phyloP scores from a whole-genome alignment of 53 echinoderm and acorn worm genomes.

The Arbacia lixula region DNA sequence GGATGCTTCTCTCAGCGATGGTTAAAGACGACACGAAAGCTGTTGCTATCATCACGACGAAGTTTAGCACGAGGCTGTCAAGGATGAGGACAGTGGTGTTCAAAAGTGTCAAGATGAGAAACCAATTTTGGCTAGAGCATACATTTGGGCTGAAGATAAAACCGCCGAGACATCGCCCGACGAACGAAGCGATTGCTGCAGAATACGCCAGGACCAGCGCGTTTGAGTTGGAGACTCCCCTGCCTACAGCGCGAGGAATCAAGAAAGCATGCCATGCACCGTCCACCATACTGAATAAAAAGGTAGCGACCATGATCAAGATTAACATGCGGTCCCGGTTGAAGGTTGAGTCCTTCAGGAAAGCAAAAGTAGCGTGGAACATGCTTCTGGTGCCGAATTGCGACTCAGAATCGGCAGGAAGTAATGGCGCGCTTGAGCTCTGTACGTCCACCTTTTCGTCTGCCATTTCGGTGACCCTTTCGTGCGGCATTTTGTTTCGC shows the following conservation, averaged over 20 bases:
- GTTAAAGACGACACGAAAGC: not conserved
- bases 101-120: not conserved
- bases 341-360: not conserved
- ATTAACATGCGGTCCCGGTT: not conserved
- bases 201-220: conserved; percentile 6
- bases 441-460: too few relatives aligned
- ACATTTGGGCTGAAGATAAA: not conserved
- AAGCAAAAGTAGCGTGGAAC: not conserved
- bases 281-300: not conserved
- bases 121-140: not conserved
- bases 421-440: too few relatives aligned
- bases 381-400: too few relatives aligned
- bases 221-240: not conserved
- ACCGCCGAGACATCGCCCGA: conserved; percentile 10
- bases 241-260: conserved; percentile 1
- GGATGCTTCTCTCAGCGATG: not conserved
- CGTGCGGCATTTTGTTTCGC: too few relatives aligned
- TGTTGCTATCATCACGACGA: not conserved
- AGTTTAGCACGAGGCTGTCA: not conserved
- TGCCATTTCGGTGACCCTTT: too few relatives aligned
- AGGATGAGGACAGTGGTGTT: not conserved
- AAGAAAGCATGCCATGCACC: conserved; percentile 33
- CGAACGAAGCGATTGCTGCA: conserved; percentile 9
- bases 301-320: not conserved
- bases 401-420: too few relatives aligned